Evolutionary conservation across 2,797 vertebrate genomes (phyloP).

Genomic region (Parotocinclus haroldoi): DNA sequence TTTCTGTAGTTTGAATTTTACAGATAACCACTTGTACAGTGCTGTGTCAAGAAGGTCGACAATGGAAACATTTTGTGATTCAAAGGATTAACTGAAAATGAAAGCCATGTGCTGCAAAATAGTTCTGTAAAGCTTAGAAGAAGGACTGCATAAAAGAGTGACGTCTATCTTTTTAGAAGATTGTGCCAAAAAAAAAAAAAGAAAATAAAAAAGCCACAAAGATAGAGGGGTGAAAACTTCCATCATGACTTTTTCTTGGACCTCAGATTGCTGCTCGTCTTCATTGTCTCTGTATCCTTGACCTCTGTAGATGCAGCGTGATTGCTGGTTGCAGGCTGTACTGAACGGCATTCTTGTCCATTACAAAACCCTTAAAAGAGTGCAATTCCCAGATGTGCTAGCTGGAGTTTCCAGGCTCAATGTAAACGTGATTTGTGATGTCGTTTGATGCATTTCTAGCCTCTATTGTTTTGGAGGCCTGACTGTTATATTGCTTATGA

Average conservation of each 20-base stretch:
- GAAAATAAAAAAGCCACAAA: not conserved
- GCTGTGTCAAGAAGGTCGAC: not conserved
- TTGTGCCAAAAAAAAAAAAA: slow-evolving; percentile 6
- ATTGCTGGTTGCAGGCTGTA: slow-evolving; percentile 48
- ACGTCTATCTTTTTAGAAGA: slow-evolving; percentile 2
- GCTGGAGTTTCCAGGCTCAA: slow-evolving; percentile 32
- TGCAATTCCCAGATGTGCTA: slow-evolving; percentile 54
- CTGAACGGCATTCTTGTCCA: slow-evolving; percentile 33
- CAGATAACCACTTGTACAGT: slow-evolving; percentile 7
- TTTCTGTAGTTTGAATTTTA: not conserved
- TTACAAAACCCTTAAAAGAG: slow-evolving; percentile 47
- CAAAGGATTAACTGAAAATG: slow-evolving; percentile 8
- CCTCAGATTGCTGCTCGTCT: slow-evolving; percentile 33
- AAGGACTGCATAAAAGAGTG: slow-evolving; percentile 10
- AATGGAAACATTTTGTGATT: slow-evolving; percentile 3
- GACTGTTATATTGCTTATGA: slow-evolving; percentile 18
- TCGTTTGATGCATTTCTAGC: not conserved
- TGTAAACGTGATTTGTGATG: slow-evolving; percentile 7
- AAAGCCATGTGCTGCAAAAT: slow-evolving; percentile 9
- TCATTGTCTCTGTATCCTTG: slow-evolving; percentile 38
- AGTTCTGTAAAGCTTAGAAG: not conserved
- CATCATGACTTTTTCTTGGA: slow-evolving; percentile 31
- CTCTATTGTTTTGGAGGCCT: slow-evolving; percentile 29
- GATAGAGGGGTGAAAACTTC: slow-evolving; percentile 30
- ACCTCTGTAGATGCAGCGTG: slow-evolving; percentile 42